These are phyloP conservation scores for Elaphurus davidianus DNA, from an alignment of 2,113 vertebrate species.

Conservation along the genomic window DNA sequence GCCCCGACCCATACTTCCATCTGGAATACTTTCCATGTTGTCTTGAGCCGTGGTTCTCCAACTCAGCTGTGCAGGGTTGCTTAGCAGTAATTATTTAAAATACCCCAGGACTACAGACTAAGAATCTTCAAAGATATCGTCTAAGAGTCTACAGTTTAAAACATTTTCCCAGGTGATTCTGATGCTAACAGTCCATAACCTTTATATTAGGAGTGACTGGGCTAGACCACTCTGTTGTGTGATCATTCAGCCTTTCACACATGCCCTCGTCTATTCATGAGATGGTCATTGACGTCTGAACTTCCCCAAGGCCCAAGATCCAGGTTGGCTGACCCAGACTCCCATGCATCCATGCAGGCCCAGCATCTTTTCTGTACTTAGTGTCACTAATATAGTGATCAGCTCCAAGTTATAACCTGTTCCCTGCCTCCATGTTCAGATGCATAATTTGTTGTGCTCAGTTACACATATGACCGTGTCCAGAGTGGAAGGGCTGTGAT, in stretches of 20 bases:
- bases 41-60: background rate
- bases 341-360: background rate
- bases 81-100: background rate
- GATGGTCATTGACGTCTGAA: background rate
- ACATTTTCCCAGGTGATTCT: background rate
- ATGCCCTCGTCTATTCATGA: background rate
- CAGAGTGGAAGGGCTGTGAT: background rate
- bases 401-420: background rate
- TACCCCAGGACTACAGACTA: background rate
- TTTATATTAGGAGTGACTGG: background rate
- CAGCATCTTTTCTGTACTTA: background rate
- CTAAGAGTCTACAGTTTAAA: background rate
- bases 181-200: background rate
- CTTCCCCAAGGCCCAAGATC: background rate
- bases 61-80: background rate
- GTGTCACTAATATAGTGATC: background rate
- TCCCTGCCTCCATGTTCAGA: background rate
- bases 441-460: background rate
- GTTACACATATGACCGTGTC: background rate
- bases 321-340: background rate
- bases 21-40: background rate
- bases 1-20: background rate
- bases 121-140: background rate
- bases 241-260: background rate
- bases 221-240: background rate